Conservation (phyloP, 2,888 invertebrate species). For the Dasysyrphus tricinctus region DNA sequence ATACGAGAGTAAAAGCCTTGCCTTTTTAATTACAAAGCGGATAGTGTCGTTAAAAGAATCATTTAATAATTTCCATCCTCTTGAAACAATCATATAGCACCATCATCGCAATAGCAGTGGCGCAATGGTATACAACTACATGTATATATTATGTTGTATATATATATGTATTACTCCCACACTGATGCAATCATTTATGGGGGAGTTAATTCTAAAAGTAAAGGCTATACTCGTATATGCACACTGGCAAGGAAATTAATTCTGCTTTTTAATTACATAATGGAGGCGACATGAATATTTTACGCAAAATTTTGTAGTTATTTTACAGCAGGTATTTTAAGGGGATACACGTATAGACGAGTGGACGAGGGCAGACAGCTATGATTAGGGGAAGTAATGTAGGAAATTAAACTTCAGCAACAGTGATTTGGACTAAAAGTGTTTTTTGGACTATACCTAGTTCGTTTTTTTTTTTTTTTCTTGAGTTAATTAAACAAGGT, state of each 20-base stretch:
- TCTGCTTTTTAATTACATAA: slow-evolving; percentile 62
- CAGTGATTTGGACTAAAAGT: slow-evolving; percentile 22
- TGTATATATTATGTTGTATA: too few relatives aligned
- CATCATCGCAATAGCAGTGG: slow-evolving; percentile 19
- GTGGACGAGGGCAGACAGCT: slow-evolving; percentile 16
- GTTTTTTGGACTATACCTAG: not conserved
- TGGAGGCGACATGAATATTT: slow-evolving; percentile 52
- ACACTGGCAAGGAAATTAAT: slow-evolving; percentile 52
- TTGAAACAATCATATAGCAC: slow-evolving; percentile 40
- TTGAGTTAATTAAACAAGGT: slow-evolving; percentile 1
- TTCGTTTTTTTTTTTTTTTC: not conserved
- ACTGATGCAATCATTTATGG: slow-evolving; percentile 41
- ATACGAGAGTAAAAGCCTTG: slow-evolving; percentile 40
- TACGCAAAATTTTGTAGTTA: slow-evolving; percentile 43
- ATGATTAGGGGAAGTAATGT: slow-evolving; percentile 41
- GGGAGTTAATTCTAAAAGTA: slow-evolving; percentile 36
- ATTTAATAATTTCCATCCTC: slow-evolving; percentile 65
- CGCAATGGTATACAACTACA: not conserved
- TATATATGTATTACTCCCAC: too few relatives aligned
- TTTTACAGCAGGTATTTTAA: slow-evolving; percentile 28
- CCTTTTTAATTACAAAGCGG: slow-evolving; percentile 49
- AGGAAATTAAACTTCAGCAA: slow-evolving; percentile 43
- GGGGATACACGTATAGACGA: not conserved
- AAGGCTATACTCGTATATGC: slow-evolving; percentile 32
- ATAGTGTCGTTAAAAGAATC: slow-evolving; percentile 66